Base-by-base conservation (phyloP, 2,797 vertebrate species). In the Limnodromus scolopaceus region DNA sequence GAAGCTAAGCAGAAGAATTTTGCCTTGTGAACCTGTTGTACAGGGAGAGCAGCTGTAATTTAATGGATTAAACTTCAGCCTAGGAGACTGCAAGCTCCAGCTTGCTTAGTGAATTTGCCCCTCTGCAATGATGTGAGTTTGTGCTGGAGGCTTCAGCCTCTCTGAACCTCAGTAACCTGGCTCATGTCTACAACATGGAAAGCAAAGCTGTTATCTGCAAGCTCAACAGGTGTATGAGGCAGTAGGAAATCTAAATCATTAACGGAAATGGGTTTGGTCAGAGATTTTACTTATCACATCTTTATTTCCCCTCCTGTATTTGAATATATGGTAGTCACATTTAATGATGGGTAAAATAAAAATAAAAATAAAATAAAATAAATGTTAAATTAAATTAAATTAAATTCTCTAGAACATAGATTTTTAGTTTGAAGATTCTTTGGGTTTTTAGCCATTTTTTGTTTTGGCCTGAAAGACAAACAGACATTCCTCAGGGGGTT, bases 161-260 rank as follows among this genome's bases (percentile, higher is more conserved):
- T 71, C 27, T 84, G 65, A 65, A 84, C 41, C 12, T 54, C 49
- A n/a, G 18, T 57, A 66, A 78, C 30, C 51, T 34, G 38, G 4
- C 17, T 86, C 84, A 85, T 71, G 46, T 65, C 19, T 43, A 25
- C 27, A 69, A 13, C 13, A 46, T 10, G 41, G 20, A 81, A 92
- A 86, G 3, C 9, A 90, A 85, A 78, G 18, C 8, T 68, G n/a
- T 38, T 81, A 68, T 46, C 65, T 69, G 34, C 70, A 70, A 69
- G 2, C 28, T 70, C 25, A 70, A 36, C 45, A 80, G 55, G n/a
- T 90, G 82, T 70, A 63, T 0, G 0, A 53, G 23, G 22, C 13
- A 83, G 54, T 2, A 45, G 27, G 60, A 87, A 94, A 84, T 72
- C n/a, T 58, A 87, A 89, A 74, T 55, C 34, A 58, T 45, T 82